phyloP scores from a whole-genome alignment of 2,888 invertebrate species.

The Syrphus vitripennis region DNA sequence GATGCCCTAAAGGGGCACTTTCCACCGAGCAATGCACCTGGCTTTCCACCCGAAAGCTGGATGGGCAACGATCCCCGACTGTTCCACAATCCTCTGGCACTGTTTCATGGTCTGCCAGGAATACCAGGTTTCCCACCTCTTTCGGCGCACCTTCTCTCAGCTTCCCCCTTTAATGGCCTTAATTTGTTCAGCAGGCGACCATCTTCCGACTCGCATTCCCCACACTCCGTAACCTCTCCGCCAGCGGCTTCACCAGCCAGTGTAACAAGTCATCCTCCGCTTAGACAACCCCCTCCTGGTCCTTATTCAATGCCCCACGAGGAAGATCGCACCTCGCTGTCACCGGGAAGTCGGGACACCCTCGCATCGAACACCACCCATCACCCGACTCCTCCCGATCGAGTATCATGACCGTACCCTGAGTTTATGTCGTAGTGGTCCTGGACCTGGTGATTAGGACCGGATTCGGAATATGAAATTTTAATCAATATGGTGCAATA shows the following conservation, averaged over 20 bases:
- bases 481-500: constrained; percentile 64
- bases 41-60: constrained; percentile 73
- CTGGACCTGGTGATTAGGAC: constrained; percentile 43
- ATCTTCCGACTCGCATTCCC: constrained; percentile 83
- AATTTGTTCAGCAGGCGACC: constrained; percentile 78
- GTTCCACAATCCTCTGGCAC: constrained; percentile 83
- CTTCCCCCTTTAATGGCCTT: constrained; percentile 80
- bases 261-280: constrained; percentile 52
- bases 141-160: constrained; percentile 79
- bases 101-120: constrained; percentile 84
- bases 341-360: constrained; percentile 64
- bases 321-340: constrained; percentile 71
- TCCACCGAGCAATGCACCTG: constrained; percentile 64
- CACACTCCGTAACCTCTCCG: constrained; percentile 82
- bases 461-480: background rate
- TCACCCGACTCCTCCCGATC: constrained; percentile 77
- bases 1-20: constrained; percentile 84
- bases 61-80: constrained; percentile 77
- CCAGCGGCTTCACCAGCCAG: constrained; percentile 71
- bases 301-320: constrained; percentile 40
- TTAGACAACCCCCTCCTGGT: constrained; percentile 45
- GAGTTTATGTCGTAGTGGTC: constrained; percentile 64
- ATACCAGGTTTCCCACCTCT: constrained; percentile 83
- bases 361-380: constrained; percentile 61
- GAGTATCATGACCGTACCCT: constrained; percentile 80